These are phyloP conservation scores for Fratercula arctica DNA, from an alignment of 2,797 vertebrate genomes.

Conservation along the genomic window DNA sequence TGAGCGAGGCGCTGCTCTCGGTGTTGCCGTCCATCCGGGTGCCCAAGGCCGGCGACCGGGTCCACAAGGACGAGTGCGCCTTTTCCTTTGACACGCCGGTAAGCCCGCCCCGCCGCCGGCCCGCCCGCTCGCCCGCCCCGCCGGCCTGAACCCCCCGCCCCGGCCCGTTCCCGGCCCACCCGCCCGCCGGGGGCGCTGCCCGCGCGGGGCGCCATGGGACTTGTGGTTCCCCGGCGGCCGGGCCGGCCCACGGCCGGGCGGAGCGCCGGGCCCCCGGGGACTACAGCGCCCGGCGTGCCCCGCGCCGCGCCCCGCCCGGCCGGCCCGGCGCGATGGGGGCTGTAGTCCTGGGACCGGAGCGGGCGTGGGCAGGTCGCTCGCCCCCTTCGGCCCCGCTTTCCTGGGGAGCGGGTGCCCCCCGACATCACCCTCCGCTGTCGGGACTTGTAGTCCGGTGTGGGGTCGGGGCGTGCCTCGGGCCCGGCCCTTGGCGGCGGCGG, in stretches of 20 bases:
- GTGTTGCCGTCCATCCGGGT: conserved; percentile 94
- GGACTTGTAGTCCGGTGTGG: neutral
- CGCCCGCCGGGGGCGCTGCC: neutral
- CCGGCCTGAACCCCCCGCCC: neutral
- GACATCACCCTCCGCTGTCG: neutral
- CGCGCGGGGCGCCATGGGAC: conserved; percentile 41
- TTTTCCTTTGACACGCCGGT: conserved; percentile 97
- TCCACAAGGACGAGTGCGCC: conserved; percentile 99
- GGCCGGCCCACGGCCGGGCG: neutral
- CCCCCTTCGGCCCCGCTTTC: neutral
- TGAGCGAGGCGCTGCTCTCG: conserved; percentile 93
- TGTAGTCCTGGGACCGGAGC: neutral
- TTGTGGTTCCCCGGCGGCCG: conserved; percentile 22
- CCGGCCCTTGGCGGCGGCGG: neutral
- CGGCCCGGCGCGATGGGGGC: neutral
- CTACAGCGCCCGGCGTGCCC: neutral
- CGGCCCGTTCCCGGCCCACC: neutral
- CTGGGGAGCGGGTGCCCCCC: rapidly evolving
- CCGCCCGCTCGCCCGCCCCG: neutral
- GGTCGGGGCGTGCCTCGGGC: neutral
- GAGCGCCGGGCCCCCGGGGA: neutral
- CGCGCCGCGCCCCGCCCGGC: neutral
- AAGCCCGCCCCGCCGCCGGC: conserved; percentile 64
- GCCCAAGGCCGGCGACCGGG: conserved; percentile 94
- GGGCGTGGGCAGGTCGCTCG: neutral